Evolutionary conservation across 2,797 vertebrate species (phyloP).

Genomic region (Glossophaga mutica): DNA sequence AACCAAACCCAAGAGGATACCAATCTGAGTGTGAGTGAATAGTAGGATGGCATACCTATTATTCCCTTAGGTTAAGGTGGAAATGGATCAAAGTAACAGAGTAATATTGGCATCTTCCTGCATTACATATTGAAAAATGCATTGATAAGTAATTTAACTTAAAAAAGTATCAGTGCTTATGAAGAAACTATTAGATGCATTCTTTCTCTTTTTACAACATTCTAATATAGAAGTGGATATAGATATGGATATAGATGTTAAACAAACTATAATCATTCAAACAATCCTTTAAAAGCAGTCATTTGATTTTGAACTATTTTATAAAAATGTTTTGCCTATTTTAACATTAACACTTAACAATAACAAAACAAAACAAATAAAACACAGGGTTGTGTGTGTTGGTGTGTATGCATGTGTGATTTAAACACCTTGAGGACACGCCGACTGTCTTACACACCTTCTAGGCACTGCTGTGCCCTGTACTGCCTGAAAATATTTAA

Average conservation of each 20-base stretch:
- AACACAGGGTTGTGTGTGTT: not conserved
- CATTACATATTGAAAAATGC: slow-evolving; percentile 28
- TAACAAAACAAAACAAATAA: not conserved
- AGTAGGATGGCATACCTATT: slow-evolving; percentile 13
- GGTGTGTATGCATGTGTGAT: not conserved
- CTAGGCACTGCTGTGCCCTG: not conserved
- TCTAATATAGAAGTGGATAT: not conserved
- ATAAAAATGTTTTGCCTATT: not conserved
- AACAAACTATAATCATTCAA: not conserved
- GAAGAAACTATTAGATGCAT: slow-evolving; percentile 14
- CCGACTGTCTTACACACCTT: not conserved
- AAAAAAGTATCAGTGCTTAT: slow-evolving; percentile 15
- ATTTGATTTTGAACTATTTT: not conserved
- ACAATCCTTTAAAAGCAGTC: not conserved
- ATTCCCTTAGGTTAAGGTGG: slow-evolving; percentile 43
- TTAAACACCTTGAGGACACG: not conserved
- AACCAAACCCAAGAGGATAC: slow-evolving; percentile 52
- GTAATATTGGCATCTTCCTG: slow-evolving; percentile 32
- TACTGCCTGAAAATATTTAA: not conserved
- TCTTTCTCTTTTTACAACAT: not conserved
- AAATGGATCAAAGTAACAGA: slow-evolving; percentile 65
- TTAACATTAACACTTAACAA: not conserved
- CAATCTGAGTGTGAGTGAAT: slow-evolving; percentile 55
- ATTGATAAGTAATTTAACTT: not conserved
- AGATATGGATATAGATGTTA: not conserved